Conservation (phyloP, 2,888 invertebrate genomes). For the Drosophila multiciliata region DNA sequence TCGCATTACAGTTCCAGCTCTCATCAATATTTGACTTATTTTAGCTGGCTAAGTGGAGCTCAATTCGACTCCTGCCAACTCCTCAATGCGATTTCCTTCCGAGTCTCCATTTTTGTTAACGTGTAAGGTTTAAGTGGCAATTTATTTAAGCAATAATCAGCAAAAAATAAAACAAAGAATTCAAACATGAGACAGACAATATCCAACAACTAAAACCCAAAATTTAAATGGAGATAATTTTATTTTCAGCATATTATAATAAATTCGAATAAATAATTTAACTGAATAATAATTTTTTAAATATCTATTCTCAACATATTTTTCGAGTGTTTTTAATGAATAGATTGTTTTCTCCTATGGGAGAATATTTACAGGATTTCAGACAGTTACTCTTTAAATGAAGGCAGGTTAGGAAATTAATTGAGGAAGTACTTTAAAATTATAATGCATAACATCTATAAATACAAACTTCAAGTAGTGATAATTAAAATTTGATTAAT, state of each 20-base stretch:
- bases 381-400: neutral
- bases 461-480: neutral
- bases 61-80: too few species aligned
- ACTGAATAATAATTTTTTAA: neutral
- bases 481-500: neutral
- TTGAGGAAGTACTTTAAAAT: neutral
- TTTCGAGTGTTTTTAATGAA: too few species aligned
- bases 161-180: neutral
- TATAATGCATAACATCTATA: neutral
- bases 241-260: neutral
- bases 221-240: neutral
- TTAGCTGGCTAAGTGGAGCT: too few species aligned
- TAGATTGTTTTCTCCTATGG: neutral
- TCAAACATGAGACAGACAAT: neutral
- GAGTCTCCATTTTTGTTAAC: too few species aligned
- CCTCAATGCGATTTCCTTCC: too few species aligned
- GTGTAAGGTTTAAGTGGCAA: too few species aligned
- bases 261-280: neutral
- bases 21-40: too few species aligned
- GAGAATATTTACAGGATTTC: neutral
- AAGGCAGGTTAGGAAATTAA: neutral
- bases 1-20: too few species aligned
- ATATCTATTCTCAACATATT: neutral
- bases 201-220: too few species aligned
- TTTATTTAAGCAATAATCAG: too few species aligned